Conservation (phyloP, 2,113 vertebrate genomes). For the Corythoichthys intestinalis region DNA sequence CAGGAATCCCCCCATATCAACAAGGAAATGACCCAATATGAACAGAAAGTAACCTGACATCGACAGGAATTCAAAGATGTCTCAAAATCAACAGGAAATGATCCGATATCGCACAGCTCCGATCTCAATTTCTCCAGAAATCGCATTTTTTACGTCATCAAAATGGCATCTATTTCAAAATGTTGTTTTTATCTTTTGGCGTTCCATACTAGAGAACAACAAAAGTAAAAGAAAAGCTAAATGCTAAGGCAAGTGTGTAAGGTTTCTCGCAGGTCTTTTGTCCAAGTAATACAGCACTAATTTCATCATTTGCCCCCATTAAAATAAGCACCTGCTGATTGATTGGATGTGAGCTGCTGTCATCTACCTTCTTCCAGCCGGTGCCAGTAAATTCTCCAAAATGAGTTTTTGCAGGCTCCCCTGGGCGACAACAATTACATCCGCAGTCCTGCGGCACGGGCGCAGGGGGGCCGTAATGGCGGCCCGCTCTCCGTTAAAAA, state of each 20-base stretch:
- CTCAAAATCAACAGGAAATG: too few relatives aligned
- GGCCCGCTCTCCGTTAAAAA: conserved; percentile 16
- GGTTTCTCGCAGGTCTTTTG: neutral
- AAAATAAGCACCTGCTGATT: neutral
- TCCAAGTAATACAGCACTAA: neutral
- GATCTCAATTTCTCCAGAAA: too few relatives aligned
- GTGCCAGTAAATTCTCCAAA: conserved; percentile 30
- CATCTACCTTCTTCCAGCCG: conserved; percentile 25
- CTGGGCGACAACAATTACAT: conserved; percentile 14
- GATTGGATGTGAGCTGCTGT: conserved; percentile 16
- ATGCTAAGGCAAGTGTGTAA: neutral
- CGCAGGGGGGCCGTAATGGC: conserved; percentile 9
- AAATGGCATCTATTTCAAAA: too few relatives aligned
- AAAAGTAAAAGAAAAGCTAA: neutral
- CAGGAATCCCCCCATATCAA: too few relatives aligned
- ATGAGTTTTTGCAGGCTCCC: conserved; percentile 26
- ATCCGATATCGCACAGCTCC: too few relatives aligned
- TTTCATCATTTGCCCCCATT: neutral
- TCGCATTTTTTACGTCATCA: too few relatives aligned
- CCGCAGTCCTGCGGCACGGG: conserved; percentile 5
- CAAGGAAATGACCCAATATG: too few relatives aligned
- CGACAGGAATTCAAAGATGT: too few relatives aligned
- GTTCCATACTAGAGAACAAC: too few relatives aligned
- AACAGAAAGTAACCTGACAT: too few relatives aligned
- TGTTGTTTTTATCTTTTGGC: too few relatives aligned